phyloP scores from a whole-genome alignment of 2,888 invertebrate species.

The Pycnomerus fuliginosus region DNA sequence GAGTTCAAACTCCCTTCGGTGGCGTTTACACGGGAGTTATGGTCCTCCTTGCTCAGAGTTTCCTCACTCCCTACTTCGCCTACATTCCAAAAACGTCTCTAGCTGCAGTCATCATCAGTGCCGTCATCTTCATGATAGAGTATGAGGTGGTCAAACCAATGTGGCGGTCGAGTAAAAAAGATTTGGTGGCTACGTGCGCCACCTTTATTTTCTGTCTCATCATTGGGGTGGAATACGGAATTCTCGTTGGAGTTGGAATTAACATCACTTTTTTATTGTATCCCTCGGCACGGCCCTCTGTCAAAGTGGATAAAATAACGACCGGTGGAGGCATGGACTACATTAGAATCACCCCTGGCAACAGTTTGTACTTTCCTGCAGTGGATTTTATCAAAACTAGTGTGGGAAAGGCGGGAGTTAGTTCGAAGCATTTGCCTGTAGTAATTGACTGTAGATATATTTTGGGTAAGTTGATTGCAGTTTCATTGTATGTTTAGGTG shows the following conservation, averaged over 20 bases:
- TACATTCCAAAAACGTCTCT: conserved; percentile 87
- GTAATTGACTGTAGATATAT: conserved; percentile 81
- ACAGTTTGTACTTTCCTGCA: conserved; percentile 79
- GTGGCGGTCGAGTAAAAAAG: conserved; percentile 80
- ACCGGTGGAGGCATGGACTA: conserved; percentile 61
- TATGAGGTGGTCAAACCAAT: conserved; percentile 84
- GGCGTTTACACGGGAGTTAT: conserved; percentile 80
- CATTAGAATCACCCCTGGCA: conserved; percentile 74
- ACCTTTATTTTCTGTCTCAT: conserved; percentile 81
- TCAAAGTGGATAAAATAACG: conserved; percentile 69
- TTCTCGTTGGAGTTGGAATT: conserved; percentile 76
- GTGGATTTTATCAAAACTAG: conserved; percentile 79
- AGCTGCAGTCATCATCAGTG: conserved; percentile 91
- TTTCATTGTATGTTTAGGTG: not conserved
- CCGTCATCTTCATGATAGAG: conserved; percentile 94
- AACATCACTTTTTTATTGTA: conserved; percentile 77
- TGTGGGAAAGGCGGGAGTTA: conserved; percentile 71
- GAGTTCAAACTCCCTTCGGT: conserved; percentile 85
- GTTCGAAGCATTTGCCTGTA: conserved; percentile 68
- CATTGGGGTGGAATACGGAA: conserved; percentile 84
- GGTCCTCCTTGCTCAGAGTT: conserved; percentile 79
- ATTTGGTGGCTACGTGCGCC: conserved; percentile 76
- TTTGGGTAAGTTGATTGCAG: conserved; percentile 55
- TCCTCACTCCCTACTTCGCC: conserved; percentile 86
- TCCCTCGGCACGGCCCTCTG: conserved; percentile 76